Conservation (phyloP, 2,113 vertebrate species). For the Physeter macrocephalus region DNA sequence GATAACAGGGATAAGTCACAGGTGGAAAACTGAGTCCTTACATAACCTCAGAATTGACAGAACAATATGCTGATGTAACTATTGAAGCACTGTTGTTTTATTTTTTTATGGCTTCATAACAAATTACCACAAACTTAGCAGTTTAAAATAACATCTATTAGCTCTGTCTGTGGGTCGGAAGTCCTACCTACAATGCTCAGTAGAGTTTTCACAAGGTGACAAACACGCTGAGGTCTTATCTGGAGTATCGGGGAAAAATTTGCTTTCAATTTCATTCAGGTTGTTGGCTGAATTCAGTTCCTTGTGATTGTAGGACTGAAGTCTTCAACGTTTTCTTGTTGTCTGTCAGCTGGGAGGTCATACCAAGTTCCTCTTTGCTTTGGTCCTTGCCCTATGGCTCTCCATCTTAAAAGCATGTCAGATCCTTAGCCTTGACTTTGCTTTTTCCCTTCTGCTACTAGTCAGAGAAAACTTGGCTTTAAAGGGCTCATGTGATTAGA, state of each 20-base stretch:
- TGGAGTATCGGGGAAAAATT: background rate
- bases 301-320: background rate
- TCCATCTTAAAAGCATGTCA: background rate
- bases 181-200: background rate
- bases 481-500: background rate
- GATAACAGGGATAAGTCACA: background rate
- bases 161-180: background rate
- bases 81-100: background rate
- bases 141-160: background rate
- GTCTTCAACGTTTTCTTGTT: background rate
- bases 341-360: background rate
- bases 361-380: background rate
- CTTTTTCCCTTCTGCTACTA: background rate
- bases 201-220: background rate
- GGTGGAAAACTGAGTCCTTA: background rate
- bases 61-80: background rate
- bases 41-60: background rate
- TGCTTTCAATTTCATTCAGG: background rate
- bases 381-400: background rate
- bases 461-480: background rate
- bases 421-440: background rate
- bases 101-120: background rate
- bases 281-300: background rate
- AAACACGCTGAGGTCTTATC: background rate
- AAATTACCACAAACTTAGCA: background rate